A percentile compares a stretch with the other conserved stretches of the same genome.
These are phyloP conservation scores for Vesta saturnalis DNA, from an alignment of 2,888 invertebrate genomes.

Conservation along the genomic window DNA sequence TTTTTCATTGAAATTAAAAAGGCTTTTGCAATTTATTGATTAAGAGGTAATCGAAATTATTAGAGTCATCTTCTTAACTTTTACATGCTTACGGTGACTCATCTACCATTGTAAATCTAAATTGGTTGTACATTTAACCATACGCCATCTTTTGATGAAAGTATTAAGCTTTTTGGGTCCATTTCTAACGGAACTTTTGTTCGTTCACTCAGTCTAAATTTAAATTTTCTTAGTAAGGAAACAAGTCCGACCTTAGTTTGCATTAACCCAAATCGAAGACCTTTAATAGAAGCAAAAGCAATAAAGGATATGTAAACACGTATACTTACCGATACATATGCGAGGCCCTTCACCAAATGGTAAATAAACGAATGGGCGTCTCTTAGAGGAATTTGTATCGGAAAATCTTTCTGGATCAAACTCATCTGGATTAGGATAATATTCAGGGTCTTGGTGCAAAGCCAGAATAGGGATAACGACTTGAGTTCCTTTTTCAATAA, in stretches of 20 bases:
- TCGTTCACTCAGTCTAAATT: not conserved
- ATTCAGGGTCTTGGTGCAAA: conserved; percentile 25
- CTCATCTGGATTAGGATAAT: too few relatives aligned
- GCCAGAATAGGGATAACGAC: conserved; percentile 19
- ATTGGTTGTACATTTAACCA: not conserved
- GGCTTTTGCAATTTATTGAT: too few relatives aligned
- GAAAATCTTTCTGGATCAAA: conserved; percentile 25
- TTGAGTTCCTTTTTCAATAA: conserved; percentile 16
- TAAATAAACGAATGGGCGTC: too few relatives aligned
- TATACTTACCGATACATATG: too few relatives aligned
- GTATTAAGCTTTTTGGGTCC: not conserved
- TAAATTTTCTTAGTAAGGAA: not conserved
- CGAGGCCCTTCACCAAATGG: too few relatives aligned
- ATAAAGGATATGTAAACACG: too few relatives aligned
- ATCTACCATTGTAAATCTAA: too few relatives aligned
- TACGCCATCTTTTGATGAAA: not conserved
- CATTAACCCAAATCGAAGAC: not conserved
- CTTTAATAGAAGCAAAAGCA: not conserved
- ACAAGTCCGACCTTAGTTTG: not conserved
- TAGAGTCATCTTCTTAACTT: too few relatives aligned
- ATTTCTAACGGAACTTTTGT: not conserved
- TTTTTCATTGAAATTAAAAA: too few relatives aligned
- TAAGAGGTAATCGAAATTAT: too few relatives aligned
- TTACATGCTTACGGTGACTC: too few relatives aligned
- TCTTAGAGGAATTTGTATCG: conserved; percentile 63